Percentiles rank a stretch among this genome's conserved stretches.
phyloP scores from a whole-genome alignment of 2,888 invertebrate genomes.

The Eugnorisma glareosa region DNA sequence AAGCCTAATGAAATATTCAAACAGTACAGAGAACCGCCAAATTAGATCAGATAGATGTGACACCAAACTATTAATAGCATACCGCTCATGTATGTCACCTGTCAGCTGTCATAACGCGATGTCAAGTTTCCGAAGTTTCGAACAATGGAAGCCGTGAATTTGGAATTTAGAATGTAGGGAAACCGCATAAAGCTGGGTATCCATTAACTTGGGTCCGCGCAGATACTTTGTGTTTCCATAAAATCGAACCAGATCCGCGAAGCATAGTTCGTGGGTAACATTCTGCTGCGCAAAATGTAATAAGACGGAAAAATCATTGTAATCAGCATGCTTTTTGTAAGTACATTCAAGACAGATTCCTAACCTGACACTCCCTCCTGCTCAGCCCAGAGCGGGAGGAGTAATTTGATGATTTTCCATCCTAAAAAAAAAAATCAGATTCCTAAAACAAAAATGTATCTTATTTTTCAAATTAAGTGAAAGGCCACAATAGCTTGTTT shows the following conservation, averaged over 20 bases:
- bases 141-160: background rate
- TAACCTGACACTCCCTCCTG: too few species aligned
- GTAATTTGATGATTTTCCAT: too few species aligned
- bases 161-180: background rate
- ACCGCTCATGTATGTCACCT: background rate
- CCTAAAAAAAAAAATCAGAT: too few species aligned
- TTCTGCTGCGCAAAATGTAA: background rate
- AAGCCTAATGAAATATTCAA: constrained; percentile 1
- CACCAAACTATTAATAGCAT: background rate
- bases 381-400: too few species aligned
- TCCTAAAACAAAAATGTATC: too few species aligned
- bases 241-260: background rate
- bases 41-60: constrained; percentile 5
- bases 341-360: background rate
- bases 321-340: background rate
- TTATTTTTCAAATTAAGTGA: background rate
- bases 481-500: background rate
- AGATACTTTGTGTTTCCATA: background rate
- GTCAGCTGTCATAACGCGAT: background rate
- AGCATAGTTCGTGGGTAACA: background rate
- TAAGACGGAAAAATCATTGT: background rate
- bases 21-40: background rate
- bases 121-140: constrained; percentile 1
- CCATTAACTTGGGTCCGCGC: background rate
- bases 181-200: background rate